Evolutionary conservation across 1,140 invertebrate species (phyloP), one percentile per base, ranked within the genome.

Genomic region (Manduca sexta): DNA sequence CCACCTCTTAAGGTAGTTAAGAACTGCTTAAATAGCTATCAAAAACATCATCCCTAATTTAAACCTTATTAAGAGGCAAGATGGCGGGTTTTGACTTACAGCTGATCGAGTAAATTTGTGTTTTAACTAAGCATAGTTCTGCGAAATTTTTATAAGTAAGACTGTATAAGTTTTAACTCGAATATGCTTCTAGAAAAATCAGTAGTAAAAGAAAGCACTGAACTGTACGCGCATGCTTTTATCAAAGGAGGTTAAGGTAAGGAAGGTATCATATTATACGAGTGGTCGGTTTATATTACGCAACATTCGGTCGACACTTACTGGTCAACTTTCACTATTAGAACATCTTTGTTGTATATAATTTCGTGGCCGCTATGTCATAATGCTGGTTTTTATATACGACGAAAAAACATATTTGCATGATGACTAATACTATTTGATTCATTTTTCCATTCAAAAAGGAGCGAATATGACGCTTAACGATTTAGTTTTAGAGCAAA

Each of bases 301-400:
- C 26, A 43, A 43, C 21, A 18, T 16, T 40, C 41, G 41, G 26
- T 43, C 41, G 18, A 29, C 41, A 43, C 41, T 21, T 43, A 43
- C 41, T 43, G 14, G 16, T 35, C 45, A 46, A 46, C 45, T 46
- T 46, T 46, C 45, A 46, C 45, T 46, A 35, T 35, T 46, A 46
- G 45, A 38, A 6, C 34, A 46, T 46, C 45, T 38, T 38, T 12
- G 12, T 43, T 29, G 26, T 40, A 18, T 11, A 15, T 16, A 17
- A 40, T 18, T 18, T 40, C 17, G 38, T 40, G 21, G 8, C 21
- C 21, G 21, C 21, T 26, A 26, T 26, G 4, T 26, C 4, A 8
- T 8, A 26, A 3, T 8, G 21, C 4, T 1, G 0, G 4, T 26
- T 26, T 40, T 40, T 40, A 18, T n/a, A 18, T 40, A 40, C 38